Percentiles rank a stretch among this genome's conserved stretches.
phyloP scores from a whole-genome alignment of 1,140 invertebrate genomes.

The Drosophila azteca region DNA sequence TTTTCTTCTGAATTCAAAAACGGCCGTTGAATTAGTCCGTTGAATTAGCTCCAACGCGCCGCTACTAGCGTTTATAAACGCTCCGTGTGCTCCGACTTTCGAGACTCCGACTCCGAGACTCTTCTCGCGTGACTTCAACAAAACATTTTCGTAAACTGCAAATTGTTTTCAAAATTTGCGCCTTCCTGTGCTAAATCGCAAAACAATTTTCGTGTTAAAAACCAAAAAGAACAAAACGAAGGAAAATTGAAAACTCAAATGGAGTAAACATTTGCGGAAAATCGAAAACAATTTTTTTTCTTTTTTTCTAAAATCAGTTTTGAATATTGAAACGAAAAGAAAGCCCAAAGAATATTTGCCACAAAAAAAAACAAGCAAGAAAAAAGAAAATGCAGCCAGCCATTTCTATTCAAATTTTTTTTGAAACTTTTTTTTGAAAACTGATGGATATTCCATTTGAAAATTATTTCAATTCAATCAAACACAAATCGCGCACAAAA shows the following conservation, averaged over 20 bases:
- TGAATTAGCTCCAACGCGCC: conserved; percentile 39
- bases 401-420: too few relatives aligned
- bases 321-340: not conserved
- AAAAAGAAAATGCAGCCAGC: too few relatives aligned
- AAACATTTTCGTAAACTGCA: conserved; percentile 40
- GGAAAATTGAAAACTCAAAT: not conserved
- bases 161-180: too few relatives aligned
- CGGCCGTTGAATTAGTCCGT: too few relatives aligned
- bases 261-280: not conserved
- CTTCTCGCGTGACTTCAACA: conserved; percentile 36
- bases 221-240: conserved; percentile 4
- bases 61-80: conserved; percentile 45
- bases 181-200: conserved; percentile 13
- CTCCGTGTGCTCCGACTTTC: conserved; percentile 47
- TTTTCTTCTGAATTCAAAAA: too few relatives aligned
- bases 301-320: too few relatives aligned
- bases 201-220: conserved; percentile 29
- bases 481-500: conserved; percentile 24
- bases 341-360: too few relatives aligned
- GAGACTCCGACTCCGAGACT: too few relatives aligned
- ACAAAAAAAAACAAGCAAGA: too few relatives aligned
- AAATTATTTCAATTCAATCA: conserved; percentile 44
- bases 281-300: not conserved
- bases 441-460: conserved; percentile 34
- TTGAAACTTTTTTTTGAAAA: too few relatives aligned